Conservation (phyloP, 2,113 vertebrate genomes). For the Cephalopterus ornatus region DNA sequence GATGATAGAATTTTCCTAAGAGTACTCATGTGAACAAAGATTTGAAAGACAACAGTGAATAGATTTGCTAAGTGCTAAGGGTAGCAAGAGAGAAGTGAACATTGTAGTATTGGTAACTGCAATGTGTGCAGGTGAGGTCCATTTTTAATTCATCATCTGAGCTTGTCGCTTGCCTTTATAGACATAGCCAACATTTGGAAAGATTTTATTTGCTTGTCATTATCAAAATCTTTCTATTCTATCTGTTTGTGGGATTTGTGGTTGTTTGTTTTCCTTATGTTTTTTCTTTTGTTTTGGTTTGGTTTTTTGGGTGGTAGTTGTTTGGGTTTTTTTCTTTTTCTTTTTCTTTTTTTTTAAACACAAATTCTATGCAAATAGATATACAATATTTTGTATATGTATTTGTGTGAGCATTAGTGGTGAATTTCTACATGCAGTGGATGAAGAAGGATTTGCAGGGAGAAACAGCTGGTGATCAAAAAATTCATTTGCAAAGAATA, state of each 20-base stretch:
- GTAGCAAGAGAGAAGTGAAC: not conserved
- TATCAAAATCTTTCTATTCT: not conserved
- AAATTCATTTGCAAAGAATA: not conserved
- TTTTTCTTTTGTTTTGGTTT: not conserved
- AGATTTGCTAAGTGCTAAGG: not conserved
- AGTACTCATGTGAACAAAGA: not conserved
- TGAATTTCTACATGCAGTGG: not conserved
- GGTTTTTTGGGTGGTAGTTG: accelerated
- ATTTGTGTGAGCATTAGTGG: not conserved
- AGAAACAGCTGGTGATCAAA: not conserved
- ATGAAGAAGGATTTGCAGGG: not conserved
- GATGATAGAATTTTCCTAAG: not conserved
- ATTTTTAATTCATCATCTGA: not conserved
- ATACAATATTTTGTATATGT: not conserved
- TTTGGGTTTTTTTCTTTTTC: accelerated
- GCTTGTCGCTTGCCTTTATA: accelerated
- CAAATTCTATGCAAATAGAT: not conserved
- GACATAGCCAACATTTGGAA: not conserved
- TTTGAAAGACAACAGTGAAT: not conserved
- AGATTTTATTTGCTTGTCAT: not conserved
- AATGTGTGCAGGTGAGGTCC: not conserved
- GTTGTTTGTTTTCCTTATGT: not conserved
- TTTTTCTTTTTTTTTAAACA: accelerated
- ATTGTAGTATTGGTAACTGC: not conserved
- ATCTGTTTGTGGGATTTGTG: not conserved